phyloP scores from a whole-genome alignment of 2,888 invertebrate genomes.

The Epinotia nisella region DNA sequence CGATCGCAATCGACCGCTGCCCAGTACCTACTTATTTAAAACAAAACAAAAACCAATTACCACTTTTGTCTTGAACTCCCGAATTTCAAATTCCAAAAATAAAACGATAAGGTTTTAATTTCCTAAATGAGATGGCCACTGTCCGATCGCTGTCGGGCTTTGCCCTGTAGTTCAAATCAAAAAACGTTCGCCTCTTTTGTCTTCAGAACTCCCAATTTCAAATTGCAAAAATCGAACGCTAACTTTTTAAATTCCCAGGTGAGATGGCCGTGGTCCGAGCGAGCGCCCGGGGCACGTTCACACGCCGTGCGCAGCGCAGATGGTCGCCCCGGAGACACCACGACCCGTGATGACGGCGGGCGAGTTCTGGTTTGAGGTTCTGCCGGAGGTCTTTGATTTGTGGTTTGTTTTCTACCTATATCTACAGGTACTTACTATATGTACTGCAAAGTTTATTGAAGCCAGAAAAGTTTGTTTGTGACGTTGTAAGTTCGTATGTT shows the following conservation, averaged over 20 bases:
- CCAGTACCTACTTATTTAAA: too few species aligned
- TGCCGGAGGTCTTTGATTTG: background rate
- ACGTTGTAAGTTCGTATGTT: background rate
- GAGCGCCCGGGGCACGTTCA: conserved; percentile 49
- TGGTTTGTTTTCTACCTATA: background rate
- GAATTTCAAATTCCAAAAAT: too few species aligned
- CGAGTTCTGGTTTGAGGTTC: conserved; percentile 14
- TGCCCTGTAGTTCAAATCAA: too few species aligned
- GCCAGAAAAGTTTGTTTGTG: background rate
- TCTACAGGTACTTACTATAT: too few species aligned
- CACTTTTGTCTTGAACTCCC: too few species aligned
- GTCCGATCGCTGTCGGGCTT: too few species aligned
- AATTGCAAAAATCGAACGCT: conserved; percentile 14
- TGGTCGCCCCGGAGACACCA: conserved; percentile 40
- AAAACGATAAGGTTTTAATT: background rate
- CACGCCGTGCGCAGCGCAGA: conserved; percentile 42
- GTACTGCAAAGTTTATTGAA: too few species aligned
- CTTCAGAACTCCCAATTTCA: conserved; percentile 1
- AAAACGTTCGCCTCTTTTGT: background rate
- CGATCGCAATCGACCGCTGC: too few species aligned
- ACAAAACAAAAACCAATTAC: too few species aligned
- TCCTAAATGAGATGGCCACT: background rate
- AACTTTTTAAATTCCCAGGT: conserved; percentile 43
- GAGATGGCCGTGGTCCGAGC: conserved; percentile 46
- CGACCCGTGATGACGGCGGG: conserved; percentile 5